Conservation (phyloP, 2,888 invertebrate genomes). For the Ophion slaviceki region DNA sequence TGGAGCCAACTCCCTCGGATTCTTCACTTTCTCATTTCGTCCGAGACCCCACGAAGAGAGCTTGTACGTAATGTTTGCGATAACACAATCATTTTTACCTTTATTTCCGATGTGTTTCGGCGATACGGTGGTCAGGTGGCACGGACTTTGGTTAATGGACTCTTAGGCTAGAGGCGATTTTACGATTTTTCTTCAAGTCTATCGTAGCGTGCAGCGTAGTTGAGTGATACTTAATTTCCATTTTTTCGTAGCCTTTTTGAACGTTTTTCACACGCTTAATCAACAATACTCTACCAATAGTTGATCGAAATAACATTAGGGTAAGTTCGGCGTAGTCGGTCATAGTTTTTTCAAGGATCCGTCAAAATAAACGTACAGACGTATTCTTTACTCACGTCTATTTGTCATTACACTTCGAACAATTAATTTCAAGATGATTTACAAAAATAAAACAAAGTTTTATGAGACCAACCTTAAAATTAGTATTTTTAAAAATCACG, state of each 20-base stretch:
- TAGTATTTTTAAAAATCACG: too few relatives aligned
- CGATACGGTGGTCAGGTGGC: slow-evolving; percentile 19
- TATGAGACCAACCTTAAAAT: too few relatives aligned
- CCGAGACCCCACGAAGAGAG: slow-evolving; percentile 7
- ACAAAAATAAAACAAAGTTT: too few relatives aligned
- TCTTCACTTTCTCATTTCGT: slow-evolving; percentile 44
- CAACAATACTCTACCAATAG: neutral
- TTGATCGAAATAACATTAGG: neutral
- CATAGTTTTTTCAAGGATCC: too few relatives aligned
- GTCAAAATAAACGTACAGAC: too few relatives aligned
- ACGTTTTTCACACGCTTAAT: neutral
- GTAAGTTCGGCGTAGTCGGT: too few relatives aligned
- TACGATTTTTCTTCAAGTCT: neutral
- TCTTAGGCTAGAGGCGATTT: neutral
- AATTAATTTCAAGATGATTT: too few relatives aligned
- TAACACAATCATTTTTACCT: slow-evolving; percentile 49
- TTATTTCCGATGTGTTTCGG: slow-evolving; percentile 40
- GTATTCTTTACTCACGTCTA: too few relatives aligned
- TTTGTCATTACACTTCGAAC: too few relatives aligned
- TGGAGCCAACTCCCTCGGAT: slow-evolving; percentile 38
- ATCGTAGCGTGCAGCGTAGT: neutral
- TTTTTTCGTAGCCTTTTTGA: neutral
- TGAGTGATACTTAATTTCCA: neutral
- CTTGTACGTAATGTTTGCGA: slow-evolving; percentile 40
- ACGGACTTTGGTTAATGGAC: neutral